These are phyloP conservation scores for Crepidodera aurea DNA, from an alignment of 2,888 invertebrate species.

Conservation along the genomic window DNA sequence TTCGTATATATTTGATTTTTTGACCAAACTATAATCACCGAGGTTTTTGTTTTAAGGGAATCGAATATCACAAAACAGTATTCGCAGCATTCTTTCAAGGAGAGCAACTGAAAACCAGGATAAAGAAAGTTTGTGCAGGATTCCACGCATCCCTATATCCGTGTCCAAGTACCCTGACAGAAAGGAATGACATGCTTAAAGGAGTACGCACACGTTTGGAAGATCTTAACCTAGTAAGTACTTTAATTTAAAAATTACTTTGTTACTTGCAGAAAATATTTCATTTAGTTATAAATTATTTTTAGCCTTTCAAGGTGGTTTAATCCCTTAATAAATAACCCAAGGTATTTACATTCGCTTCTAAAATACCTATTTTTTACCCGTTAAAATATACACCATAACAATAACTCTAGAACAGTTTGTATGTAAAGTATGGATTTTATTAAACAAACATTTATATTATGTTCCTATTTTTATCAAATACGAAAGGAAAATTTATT, in stretches of 20 bases:
- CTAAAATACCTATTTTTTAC: no score
- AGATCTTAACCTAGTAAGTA: constrained; percentile 78
- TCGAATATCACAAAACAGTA: constrained; percentile 87
- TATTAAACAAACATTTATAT: constrained; percentile 18
- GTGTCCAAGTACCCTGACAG: constrained; percentile 85
- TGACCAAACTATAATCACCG: no score
- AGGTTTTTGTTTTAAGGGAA: no score
- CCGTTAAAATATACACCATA: no score
- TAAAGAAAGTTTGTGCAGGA: constrained; percentile 93
- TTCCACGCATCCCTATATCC: constrained; percentile 93
- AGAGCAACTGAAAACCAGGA: constrained; percentile 87
- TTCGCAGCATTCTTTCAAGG: constrained; percentile 93
- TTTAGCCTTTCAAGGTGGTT: no score
- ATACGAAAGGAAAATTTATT: background rate
- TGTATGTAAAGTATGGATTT: constrained; percentile 57
- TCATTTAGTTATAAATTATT: no score
- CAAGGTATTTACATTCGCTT: no score
- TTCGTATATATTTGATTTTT: no score
- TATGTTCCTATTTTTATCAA: constrained; percentile 10
- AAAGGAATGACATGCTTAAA: constrained; percentile 88
- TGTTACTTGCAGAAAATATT: no score
- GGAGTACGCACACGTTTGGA: constrained; percentile 90
- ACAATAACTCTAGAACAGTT: no score
- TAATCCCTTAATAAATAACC: no score
- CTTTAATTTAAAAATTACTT: no score